Evolutionary conservation across 2,888 invertebrate species (phyloP), one percentile per base, ranked within the genome.

Genomic region (Cryptocheilus praepositus): DNA sequence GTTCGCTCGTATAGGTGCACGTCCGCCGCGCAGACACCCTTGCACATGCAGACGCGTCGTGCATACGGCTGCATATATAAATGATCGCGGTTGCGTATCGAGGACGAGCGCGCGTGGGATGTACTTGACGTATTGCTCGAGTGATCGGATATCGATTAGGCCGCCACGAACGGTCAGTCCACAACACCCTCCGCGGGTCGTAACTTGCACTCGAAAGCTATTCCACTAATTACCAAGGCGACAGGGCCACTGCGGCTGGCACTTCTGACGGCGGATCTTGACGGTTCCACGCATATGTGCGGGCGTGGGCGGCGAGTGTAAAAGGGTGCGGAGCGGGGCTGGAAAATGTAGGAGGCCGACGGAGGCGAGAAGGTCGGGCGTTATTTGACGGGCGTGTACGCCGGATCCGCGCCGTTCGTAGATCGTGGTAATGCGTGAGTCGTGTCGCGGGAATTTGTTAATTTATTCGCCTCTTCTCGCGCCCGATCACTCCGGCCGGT

Each of bases 141-240:
- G 82, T 83, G 84, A 86, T 86, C 85, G 85, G 80, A 85, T 86
- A 86, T 86, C 85, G 85, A 86, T 86, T 86, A 86, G 82, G 75
- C 77, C 71, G 75, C 75, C 74, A 74, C 67, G 64, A 71, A 72
- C 77, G 68, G 73, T 67, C 70, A 73, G 76, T 73, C 71, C 76
- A 76, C 73, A 76, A 75, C 80, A 75, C 79, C 76, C 77, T 78
- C 77, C 80, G 76, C 79, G 73, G 81, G 76, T 83, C 85, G 83
- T 83, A 85, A 84, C 82, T 84, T 81, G 85, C 81, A 82, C 83
- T 84, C 82, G 80, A 80, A 85, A 77, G 80, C 81, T 81, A 82
- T 84, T 83, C 80, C 79, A 80, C 83, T 85, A 85, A 85, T 85
- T 85, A 85, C 84, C 82, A 81, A 83, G 80, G 81, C 79, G 83